These are phyloP conservation scores for Anticlea derivata DNA, from an alignment of 2,888 invertebrate genomes.

Conservation along the genomic window DNA sequence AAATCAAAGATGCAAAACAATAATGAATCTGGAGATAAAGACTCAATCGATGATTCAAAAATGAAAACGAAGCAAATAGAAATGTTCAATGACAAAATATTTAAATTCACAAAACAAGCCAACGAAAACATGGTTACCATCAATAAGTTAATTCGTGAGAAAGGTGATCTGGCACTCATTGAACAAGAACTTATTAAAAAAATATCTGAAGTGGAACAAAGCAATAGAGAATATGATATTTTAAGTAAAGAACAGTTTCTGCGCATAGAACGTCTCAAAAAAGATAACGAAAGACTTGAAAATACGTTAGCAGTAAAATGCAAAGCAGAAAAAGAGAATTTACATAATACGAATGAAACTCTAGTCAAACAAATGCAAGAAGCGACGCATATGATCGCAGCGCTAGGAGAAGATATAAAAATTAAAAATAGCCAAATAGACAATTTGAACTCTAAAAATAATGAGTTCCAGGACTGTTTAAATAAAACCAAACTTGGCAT, in stretches of 20 bases:
- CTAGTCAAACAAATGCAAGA: constrained; percentile 7
- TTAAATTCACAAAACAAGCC: constrained; percentile 42
- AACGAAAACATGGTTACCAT: constrained; percentile 47
- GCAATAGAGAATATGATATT: constrained; percentile 40
- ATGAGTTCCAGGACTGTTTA: constrained; percentile 45
- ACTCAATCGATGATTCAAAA: constrained; percentile 42
- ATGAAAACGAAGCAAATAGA: constrained; percentile 48
- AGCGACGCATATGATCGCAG: background rate
- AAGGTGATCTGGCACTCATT: constrained; percentile 37
- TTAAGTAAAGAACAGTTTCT: constrained; percentile 36
- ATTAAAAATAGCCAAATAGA: constrained; percentile 47
- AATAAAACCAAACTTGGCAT: constrained; percentile 46
- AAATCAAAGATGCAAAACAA: constrained; percentile 42
- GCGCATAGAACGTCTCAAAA: constrained; percentile 42
- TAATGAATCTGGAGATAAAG: constrained; percentile 27
- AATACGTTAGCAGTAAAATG: constrained; percentile 15
- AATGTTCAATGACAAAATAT: constrained; percentile 42
- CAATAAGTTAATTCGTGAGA: constrained; percentile 47
- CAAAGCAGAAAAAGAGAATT: constrained; percentile 35
- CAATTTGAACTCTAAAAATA: constrained; percentile 42
- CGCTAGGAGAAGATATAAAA: constrained; percentile 41
- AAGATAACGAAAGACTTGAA: constrained; percentile 42
- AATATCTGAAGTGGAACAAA: constrained; percentile 38
- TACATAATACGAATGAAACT: constrained; percentile 11
- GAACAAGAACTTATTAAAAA: constrained; percentile 48